Base-by-base conservation (phyloP, 2,113 vertebrate genomes). In the Mastomys coucha region DNA sequence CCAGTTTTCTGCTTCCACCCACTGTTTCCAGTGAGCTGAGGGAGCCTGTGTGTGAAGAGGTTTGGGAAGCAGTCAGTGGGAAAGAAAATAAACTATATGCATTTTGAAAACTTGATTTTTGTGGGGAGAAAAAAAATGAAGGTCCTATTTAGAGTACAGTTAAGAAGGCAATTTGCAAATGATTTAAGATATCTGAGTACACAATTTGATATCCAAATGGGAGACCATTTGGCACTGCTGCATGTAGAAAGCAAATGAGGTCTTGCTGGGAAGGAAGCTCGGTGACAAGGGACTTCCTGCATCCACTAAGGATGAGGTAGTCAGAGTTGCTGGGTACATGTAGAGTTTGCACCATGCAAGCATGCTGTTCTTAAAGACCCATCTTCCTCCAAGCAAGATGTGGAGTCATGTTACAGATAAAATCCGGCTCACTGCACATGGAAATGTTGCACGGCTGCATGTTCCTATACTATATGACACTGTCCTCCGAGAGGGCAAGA, bases 121-220 rank as follows among this genome's bases (percentile, higher is more conserved):
- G 93, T 86, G 84, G 78, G 90, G 78, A 97, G 95, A 67, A 96
- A 97, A 98, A 97, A 97, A 36, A 63, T 28, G 67, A 97, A 93
- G 81, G 60, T 76, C 60, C 78, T 94, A 88, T 93, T 96, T 90
- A 94, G 33, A 88, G 53, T 86, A 75, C 31, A 92, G 69, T 91
- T 88, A 97, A 91, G 81, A 92, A 98, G 97, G 94, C 94, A 98
- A 91, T 96, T 95, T 95, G 80, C 89, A 78, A 96, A 96, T 97
- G 95, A 93, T 72, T 90, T 82, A 65, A 22, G 53, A 67, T 53
- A 95, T 98, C 87, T 96, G n/a, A 81, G 78, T 11, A 81, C 28
- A 1, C 31, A 20, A 91, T 96, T 97, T 89, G 96, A 2, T 85
- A 89, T 96, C 72, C 93, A 95, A 95, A 93, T 82, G 95, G 56